Base-by-base conservation (phyloP, 2,113 vertebrate species). In the Ictalurus furcatus region DNA sequence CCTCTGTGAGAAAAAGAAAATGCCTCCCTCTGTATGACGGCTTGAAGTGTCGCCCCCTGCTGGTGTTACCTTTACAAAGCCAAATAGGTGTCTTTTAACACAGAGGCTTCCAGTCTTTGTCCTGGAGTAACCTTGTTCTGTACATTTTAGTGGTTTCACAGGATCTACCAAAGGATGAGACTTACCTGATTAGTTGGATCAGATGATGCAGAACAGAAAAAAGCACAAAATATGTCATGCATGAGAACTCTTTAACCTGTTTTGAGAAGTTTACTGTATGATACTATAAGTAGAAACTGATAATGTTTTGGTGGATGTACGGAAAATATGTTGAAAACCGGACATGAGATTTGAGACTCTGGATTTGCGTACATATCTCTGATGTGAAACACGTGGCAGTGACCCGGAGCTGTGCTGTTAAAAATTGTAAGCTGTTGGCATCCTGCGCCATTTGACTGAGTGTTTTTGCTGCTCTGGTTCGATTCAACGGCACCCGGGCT, bases 311-410 rank as follows among this genome's bases (percentile, higher is more conserved):
- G 30, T 79, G 76, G 48, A 16, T 80, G 12, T 79, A 80, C 4
- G 17, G 56, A 21, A 73, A 58, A 37, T 56, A 16, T 23, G 65
- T 12, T 28, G 52, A 86, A 74, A 23, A 37, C 16, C 16, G 19
- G 5, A 34, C 4, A 25, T 67, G 23, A 76, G 56, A 65, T 86
- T 89, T 59, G 54, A 69, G 48, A n/a, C 63, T 40, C 4, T 21
- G 34, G 44, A 81, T 52, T 17, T 34, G 14, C 12, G 1, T 54
- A 54, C 21, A 11, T 56, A 54, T 40, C 13, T 69, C 67, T 90
- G 88, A 92, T 90, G 85, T 58, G 4, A 52, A 92, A 92, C 92
- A 92, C 78, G 92, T 92, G 91, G 89, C 85, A 88, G 87, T 44
- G 40, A 80, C 34, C 88, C 56, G n/a, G 58, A 65, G 84, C 80